These are phyloP conservation scores for Calliscelio sp. DNA, from an alignment of 2,888 invertebrate species.

Conservation along the genomic window DNA sequence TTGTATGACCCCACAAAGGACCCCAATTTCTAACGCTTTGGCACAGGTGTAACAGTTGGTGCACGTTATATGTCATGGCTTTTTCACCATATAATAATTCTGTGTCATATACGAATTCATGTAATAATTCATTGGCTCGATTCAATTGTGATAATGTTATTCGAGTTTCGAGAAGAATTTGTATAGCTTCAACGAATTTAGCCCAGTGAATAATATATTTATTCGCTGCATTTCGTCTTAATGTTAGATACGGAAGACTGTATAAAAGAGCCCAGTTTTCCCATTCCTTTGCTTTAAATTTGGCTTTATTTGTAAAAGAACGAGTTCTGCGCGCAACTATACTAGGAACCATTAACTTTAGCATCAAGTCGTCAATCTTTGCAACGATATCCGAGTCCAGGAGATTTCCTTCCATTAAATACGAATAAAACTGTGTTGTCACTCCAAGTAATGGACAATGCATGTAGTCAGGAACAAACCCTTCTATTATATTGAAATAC, in stretches of 20 bases:
- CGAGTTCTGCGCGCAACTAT: conserved; percentile 37
- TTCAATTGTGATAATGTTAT: conserved; percentile 36
- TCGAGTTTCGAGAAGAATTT: conserved; percentile 35
- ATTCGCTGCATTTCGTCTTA: no score
- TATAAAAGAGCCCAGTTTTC: conserved; percentile 45
- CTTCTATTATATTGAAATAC: conserved; percentile 67
- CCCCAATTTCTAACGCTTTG: neutral
- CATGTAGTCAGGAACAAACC: conserved; percentile 70
- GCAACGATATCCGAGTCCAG: no score
- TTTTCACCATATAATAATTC: conserved; percentile 51
- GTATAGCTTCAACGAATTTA: conserved; percentile 32
- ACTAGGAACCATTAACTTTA: conserved; percentile 23
- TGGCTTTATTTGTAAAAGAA: conserved; percentile 16
- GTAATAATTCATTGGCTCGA: conserved; percentile 22
- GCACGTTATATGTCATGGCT: conserved; percentile 62
- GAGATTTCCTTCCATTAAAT: no score
- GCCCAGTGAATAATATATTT: conserved; percentile 47
- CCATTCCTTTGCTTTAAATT: conserved; percentile 57
- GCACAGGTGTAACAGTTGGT: conserved; percentile 33
- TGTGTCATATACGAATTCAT: conserved; percentile 35
- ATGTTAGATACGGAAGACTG: conserved; percentile 24
- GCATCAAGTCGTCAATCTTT: no score
- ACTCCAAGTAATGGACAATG: conserved; percentile 65
- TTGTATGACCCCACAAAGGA: conserved; percentile 3
- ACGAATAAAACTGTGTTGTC: conserved; percentile 57